A percentile compares a stretch with the other conserved stretches of the same genome.
Conservation (phyloP, 2,113 vertebrate genomes). For the Mesembrinibis cayennensis region DNA sequence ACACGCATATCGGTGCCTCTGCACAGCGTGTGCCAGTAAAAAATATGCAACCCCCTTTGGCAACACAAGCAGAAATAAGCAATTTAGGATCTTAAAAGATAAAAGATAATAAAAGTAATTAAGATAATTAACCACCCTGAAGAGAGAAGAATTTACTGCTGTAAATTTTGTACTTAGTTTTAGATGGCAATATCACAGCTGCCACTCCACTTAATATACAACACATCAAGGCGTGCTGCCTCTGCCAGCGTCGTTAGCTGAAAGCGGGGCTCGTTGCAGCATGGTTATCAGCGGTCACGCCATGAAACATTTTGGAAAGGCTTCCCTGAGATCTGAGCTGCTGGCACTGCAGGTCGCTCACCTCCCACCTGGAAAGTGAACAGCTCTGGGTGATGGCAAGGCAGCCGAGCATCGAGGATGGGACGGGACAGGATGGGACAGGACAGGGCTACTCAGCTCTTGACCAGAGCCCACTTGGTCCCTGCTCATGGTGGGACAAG, state of each 20-base stretch:
- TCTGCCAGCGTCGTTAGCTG: neutral
- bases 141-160: constrained; percentile 82
- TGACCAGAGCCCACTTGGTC: neutral
- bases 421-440: neutral
- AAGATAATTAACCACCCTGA: constrained; percentile 88
- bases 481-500: accelerated
- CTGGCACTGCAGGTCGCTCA: neutral
- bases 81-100: constrained; percentile 84
- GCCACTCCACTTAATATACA: constrained; percentile 73
- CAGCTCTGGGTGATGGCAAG: neutral
- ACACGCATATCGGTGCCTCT: constrained; percentile 4
- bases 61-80: constrained; percentile 81
- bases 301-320: neutral
- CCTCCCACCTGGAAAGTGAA: accelerated
- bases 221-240: constrained; percentile 1
- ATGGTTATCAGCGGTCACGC: neutral
- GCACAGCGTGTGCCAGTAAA: constrained; percentile 60
- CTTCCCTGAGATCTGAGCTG: neutral
- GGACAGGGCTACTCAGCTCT: neutral
- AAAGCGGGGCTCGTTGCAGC: neutral
- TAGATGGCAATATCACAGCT: constrained; percentile 75
- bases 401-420: accelerated
- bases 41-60: constrained; percentile 80
- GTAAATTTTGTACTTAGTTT: constrained; percentile 80
- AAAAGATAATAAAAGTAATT: constrained; percentile 89